Evolutionary conservation across 2,888 invertebrate genomes (phyloP).

Genomic region (Spisula solida): DNA sequence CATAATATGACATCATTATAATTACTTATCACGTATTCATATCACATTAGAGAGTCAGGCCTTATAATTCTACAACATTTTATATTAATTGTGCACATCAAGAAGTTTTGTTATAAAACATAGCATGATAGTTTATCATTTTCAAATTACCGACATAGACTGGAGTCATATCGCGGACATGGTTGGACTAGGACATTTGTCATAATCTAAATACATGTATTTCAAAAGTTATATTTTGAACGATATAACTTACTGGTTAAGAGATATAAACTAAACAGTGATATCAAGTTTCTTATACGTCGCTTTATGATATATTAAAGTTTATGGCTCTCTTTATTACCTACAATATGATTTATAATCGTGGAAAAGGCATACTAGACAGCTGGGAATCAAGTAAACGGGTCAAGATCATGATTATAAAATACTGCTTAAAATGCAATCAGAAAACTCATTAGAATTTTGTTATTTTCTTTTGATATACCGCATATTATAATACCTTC

Average conservation of each 20-base stretch:
- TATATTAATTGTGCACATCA: no score
- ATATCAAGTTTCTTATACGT: neutral
- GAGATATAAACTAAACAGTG: neutral
- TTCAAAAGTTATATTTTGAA: neutral
- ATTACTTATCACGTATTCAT: no score
- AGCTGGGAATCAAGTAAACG: neutral
- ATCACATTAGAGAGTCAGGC: no score
- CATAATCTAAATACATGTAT: neutral
- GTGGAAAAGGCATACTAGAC: neutral
- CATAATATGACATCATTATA: no score
- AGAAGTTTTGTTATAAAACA: no score
- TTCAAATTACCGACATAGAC: no score
- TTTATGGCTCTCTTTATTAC: neutral
- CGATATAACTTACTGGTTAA: neutral
- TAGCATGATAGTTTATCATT: no score
- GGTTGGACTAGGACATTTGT: neutral
- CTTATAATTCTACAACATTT: no score
- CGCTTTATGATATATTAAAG: conserved; percentile 31
- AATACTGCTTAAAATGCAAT: conserved; percentile 30
- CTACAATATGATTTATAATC: conserved; percentile 27
- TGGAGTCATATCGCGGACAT: neutral
- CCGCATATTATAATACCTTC: neutral
- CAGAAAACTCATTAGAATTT: conserved; percentile 28
- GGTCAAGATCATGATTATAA: conserved; percentile 27
- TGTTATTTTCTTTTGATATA: conserved; percentile 18